Evolutionary conservation across 2,888 invertebrate genomes (phyloP).

Genomic region (Drosophila neoperkinsi): DNA sequence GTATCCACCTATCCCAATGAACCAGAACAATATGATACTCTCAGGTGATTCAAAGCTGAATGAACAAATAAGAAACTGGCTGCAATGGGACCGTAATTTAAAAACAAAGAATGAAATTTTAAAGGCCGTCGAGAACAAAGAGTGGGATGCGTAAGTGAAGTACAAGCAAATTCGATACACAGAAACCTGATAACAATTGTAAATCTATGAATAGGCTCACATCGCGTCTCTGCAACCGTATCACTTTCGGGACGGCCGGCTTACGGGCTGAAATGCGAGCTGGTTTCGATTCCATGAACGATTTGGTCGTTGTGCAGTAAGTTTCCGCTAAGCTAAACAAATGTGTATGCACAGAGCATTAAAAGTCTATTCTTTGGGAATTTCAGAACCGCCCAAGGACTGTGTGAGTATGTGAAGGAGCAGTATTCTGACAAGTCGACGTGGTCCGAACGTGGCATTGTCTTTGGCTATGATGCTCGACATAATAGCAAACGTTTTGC

Average conservation of each 20-base stretch:
- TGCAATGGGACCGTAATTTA: conserved; percentile 91
- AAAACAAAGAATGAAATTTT: conserved; percentile 88
- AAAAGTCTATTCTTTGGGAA: neutral
- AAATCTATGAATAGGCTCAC: conserved; percentile 84
- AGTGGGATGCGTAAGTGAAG: conserved; percentile 84
- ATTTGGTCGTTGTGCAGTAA: conserved; percentile 95
- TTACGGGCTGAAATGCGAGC: conserved; percentile 96
- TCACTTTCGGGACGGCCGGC: conserved; percentile 97
- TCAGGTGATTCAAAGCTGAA: conserved; percentile 86
- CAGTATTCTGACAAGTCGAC: conserved; percentile 86
- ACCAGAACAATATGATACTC: conserved; percentile 19
- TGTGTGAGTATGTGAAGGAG: conserved; percentile 90
- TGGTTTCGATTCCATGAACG: conserved; percentile 97
- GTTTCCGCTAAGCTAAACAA: conserved; percentile 20
- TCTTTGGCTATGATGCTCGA: conserved; percentile 96
- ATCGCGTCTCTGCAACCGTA: conserved; percentile 89
- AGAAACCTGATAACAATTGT: neutral
- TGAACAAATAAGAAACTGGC: conserved; percentile 90
- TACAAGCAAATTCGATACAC: neutral
- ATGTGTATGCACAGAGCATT: neutral
- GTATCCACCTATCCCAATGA: conserved; percentile 10
- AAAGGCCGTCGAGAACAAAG: conserved; percentile 86
- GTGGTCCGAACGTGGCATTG: conserved; percentile 89
- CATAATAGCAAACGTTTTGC: conserved; percentile 94
- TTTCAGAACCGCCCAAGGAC: conserved; percentile 92